Percentiles rank a stretch among this genome's conserved stretches.
phyloP scores from a whole-genome alignment of 2,113 vertebrate genomes.

The Notothenia rossii region DNA sequence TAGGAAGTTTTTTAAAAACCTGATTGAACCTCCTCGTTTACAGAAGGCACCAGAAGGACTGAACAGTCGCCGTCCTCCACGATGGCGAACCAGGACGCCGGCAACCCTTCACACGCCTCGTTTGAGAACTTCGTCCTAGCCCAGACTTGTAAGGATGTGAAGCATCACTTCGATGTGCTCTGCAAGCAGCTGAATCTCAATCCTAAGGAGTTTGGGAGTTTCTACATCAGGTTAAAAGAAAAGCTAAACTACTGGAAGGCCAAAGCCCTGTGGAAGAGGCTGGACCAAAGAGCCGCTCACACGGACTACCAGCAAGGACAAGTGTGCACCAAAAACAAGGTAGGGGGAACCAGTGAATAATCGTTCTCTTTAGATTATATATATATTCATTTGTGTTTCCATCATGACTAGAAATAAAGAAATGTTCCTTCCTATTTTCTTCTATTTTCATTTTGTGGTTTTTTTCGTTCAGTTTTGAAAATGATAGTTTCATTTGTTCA shows the following conservation, averaged over 20 bases:
- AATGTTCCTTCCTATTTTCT: no score
- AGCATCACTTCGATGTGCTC: conserved; percentile 85
- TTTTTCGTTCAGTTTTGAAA: not conserved
- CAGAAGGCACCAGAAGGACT: conserved; percentile 40
- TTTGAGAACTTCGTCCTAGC: conserved; percentile 91
- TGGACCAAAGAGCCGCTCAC: conserved; percentile 91
- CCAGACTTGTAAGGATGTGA: conserved; percentile 87
- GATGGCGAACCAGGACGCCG: conserved; percentile 74
- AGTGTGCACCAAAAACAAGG: conserved; percentile 89
- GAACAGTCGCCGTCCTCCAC: not conserved
- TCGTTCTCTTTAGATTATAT: not conserved
- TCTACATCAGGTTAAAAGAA: conserved; percentile 89
- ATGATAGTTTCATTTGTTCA: not conserved
- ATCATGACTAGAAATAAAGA: not conserved
- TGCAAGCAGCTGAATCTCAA: conserved; percentile 85
- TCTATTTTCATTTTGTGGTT: not conserved
- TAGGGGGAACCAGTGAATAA: conserved; percentile 42
- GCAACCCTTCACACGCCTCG: conserved; percentile 83
- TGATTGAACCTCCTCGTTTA: conserved; percentile 21
- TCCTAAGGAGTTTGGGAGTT: conserved; percentile 81
- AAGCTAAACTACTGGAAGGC: conserved; percentile 95
- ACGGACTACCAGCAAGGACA: conserved; percentile 89
- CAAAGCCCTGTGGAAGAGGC: conserved; percentile 92
- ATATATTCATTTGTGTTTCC: not conserved
- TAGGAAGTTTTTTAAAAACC: conserved; percentile 28